Evolutionary conservation across 2,113 vertebrate species (phyloP), one percentile per base, ranked within the genome.

Genomic region (Cyprinodon tularosa): DNA sequence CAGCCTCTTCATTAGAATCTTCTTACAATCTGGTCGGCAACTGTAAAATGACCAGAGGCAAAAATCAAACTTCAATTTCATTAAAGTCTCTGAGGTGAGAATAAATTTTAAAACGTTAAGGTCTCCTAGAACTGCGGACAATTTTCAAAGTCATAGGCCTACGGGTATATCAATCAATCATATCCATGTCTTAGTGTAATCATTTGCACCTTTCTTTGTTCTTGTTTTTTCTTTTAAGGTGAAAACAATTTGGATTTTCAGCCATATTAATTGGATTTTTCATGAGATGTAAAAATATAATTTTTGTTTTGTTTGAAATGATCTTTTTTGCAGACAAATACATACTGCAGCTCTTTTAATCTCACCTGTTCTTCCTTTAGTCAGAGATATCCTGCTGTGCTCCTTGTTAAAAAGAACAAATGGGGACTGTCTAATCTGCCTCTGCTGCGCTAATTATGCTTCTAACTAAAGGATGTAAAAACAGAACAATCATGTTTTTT

Each of bases 51-150:
- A 62, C 72, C 63, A 72, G 61, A 72, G 75, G 82, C 78, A 75
- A 50, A 44, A 81, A 81, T 81, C 66, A 69, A 72, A 83, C 77
- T 74, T 40, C 64, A 82, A 78, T 85, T 84, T 86, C 76, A 74
- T 76, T n/a, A 74, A 59, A 53, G n/a, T 88, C 84, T 76, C 74
- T 14, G 20, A 72, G 72, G 84, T 4, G 65, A 44, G 39, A 83
- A 74, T 59, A 38, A 7, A 47, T 57, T 47, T 29, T 47, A 38
- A 70, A 78, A 82, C 74, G 71, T 15, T 5, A 15, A 75, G 59
- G 42, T 68, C 17, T 0, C 50, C 4, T 75, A 82, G 80, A 85
- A 50, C 81, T 61, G 3, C 13, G 8, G 9, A 64, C 73, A 40
- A 37, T 68, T 75, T 42, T 59, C 37, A 12, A 62, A 72, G 63